phyloP scores from a whole-genome alignment of 37 sponge, comb jelly and placozoan genomes.

The Chondrilla cf. caribensis region DNA sequence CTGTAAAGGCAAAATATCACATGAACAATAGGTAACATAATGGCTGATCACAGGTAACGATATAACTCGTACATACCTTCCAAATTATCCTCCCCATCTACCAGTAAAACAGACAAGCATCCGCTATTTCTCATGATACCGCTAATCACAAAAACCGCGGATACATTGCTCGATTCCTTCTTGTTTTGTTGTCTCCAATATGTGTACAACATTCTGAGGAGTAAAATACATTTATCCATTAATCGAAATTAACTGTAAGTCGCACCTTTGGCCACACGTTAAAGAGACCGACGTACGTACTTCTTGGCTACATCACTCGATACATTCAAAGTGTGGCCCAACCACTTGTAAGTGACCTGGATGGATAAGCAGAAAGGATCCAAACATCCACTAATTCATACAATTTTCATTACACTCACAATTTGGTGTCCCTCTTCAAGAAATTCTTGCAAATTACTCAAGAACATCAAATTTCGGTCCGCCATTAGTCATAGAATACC shows the following conservation, averaged over 20 bases:
- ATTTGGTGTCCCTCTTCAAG: slow-evolving; percentile 58
- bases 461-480: slow-evolving; percentile 23
- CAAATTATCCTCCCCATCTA: too few relatives aligned
- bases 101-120: too few relatives aligned
- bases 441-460: slow-evolving; percentile 60
- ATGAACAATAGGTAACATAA: too few relatives aligned
- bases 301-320: slow-evolving; percentile 72
- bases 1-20: too few relatives aligned
- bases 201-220: slow-evolving; percentile 53
- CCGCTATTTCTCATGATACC: too few relatives aligned
- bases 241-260: neutral
- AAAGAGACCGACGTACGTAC: slow-evolving; percentile 31
- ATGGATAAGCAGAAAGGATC: neutral
- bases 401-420: slow-evolving; percentile 18
- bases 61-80: too few relatives aligned
- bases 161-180: neutral
- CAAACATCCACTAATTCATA: too few relatives aligned
- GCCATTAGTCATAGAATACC: too few relatives aligned
- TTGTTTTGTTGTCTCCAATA: slow-evolving; percentile 34
- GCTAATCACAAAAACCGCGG: too few relatives aligned
- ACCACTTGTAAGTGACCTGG: slow-evolving; percentile 88
- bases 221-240: neutral
- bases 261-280: neutral
- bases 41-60: too few relatives aligned
- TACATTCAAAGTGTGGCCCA: slow-evolving; percentile 65